Evolutionary conservation across 1,140 invertebrate genomes (phyloP), one percentile per base, ranked within the genome.

Genomic region (Gryon sp.): DNA sequence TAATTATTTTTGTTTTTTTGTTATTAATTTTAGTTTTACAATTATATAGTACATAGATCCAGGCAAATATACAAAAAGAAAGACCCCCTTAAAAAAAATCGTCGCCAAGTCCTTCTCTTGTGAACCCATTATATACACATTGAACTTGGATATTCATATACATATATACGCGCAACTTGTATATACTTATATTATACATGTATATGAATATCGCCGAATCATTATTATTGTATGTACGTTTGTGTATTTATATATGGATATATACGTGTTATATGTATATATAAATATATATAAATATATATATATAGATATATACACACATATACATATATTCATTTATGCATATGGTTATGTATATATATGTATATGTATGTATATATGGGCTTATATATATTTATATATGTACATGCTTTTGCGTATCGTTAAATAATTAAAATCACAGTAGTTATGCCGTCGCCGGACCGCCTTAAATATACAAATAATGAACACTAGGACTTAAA

Each of bases 391-490:
- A 55, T 55, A 38, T 34, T 43, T 60, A 38, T 34, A 66, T 59
- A 40, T 76, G 70, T 83, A 86, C 86, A 83, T 80, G 84, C 76
- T 83, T 86, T 88, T 83, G n/a, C n/a, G 69, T 85, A 86, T 86
- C 84, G 82, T 88, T 88, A 89, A 89, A 89, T 89, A 89, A 88
- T 89, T 89, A 89, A 89, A 89, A 89, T 89, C 87, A 89, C 87
- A 89, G 87, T 89, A 89, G 86, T 89, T 87, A 89, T 89, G 87
- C 87, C 87, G 82, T 88, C 81, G 82, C 84, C 84, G 87, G 87
- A 87, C 84, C 81, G 78, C 86, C n/a, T 86, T 87, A 88, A 86
- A 86, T 87, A 82, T 87, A 87, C 82, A 87, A 87, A 70, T 86
- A 65, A 84, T 87, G 84, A 86, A 69, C 65, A 80, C 85, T 87